Conservation (phyloP, 2,113 vertebrate species). For the Neogale vison region DNA sequence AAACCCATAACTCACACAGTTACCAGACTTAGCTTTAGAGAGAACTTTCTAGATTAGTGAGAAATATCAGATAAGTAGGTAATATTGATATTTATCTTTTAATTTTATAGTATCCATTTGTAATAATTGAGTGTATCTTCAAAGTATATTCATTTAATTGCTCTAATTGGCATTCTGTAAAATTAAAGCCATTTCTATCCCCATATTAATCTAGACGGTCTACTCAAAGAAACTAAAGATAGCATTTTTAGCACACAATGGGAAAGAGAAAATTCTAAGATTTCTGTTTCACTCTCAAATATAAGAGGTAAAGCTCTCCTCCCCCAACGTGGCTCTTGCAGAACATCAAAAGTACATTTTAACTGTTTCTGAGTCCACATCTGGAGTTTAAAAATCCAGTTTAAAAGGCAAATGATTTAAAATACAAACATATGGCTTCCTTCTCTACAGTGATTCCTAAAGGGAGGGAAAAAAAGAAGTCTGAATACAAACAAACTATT, state of each 20-base stretch:
- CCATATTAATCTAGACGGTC: neutral
- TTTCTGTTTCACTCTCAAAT: neutral
- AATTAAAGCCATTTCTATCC: neutral
- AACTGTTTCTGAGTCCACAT: constrained; percentile 56
- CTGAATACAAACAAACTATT: constrained; percentile 55
- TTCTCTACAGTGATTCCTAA: constrained; percentile 44
- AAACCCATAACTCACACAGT: neutral
- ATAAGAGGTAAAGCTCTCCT: neutral
- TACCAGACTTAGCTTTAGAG: neutral
- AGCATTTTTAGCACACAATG: neutral
- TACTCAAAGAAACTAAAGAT: neutral
- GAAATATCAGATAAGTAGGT: neutral
- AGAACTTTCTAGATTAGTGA: constrained; percentile 14
- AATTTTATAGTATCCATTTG: neutral
- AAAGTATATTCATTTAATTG: neutral
- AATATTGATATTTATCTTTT: neutral
- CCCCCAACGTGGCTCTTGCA: neutral
- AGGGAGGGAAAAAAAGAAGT: neutral
- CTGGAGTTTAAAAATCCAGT: constrained; percentile 49
- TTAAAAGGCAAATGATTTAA: constrained; percentile 69
- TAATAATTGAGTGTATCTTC: neutral
- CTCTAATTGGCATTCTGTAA: neutral
- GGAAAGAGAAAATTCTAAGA: constrained; percentile 13
- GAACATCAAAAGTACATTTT: constrained; percentile 2
- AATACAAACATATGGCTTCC: constrained; percentile 62